phyloP scores from a whole-genome alignment of 2,797 vertebrate genomes.

The Melanotaenia parkinsoni region DNA sequence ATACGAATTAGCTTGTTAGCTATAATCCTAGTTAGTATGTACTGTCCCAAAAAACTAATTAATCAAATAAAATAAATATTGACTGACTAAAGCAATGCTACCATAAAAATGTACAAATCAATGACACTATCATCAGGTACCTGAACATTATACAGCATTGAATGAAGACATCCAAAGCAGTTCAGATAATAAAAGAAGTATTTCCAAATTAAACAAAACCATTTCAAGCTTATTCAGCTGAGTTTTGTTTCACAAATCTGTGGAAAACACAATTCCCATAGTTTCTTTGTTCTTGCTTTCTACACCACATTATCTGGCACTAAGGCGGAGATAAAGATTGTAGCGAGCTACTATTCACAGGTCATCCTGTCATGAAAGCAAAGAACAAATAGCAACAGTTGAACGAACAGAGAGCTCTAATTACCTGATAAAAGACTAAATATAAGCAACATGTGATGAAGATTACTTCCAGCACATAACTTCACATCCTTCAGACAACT shows the following conservation, averaged over 20 bases:
- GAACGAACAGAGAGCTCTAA: background rate
- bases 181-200: background rate
- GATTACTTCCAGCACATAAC: constrained; percentile 1
- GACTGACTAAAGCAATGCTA: too few relatives aligned
- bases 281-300: background rate
- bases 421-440: constrained; percentile 12
- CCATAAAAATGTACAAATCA: background rate
- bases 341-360: background rate
- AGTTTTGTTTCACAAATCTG: constrained; percentile 2
- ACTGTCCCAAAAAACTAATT: background rate
- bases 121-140: background rate
- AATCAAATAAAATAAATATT: background rate
- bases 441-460: background rate
- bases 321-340: constrained; percentile 7
- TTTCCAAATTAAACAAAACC: background rate
- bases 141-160: background rate
- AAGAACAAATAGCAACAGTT: background rate
- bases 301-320: constrained; percentile 23
- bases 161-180: background rate
- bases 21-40: too few relatives aligned
- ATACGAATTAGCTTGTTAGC: too few relatives aligned
- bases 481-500: constrained; percentile 16
- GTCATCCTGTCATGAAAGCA: background rate
- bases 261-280: constrained; percentile 10
- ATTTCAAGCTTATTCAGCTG: background rate